Evolutionary conservation across 2,113 vertebrate species (phyloP), one percentile per base, ranked within the genome.

Genomic region (Passer montanus): DNA sequence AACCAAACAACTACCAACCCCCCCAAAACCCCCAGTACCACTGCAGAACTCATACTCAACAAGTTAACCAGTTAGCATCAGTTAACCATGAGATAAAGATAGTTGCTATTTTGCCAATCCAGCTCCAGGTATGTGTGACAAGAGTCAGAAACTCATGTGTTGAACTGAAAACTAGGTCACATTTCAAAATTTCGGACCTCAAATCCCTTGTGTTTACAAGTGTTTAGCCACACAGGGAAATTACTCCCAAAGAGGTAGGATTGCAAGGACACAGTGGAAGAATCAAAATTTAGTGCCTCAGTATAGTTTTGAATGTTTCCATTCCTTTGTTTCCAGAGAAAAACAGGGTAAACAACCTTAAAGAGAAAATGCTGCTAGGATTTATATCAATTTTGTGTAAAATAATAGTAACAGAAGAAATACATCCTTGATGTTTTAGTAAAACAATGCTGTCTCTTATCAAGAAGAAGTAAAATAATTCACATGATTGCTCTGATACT

Each of bases 11-110:
- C 33, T 43, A 27, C 11, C 13, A 67, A 58, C 0, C 27, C 6
- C 18, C 4, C 5, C 6, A 15, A 23, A 58, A 10, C 6, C 15
- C 13, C 5, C 15, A 2, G 10, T 44, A 37, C 18, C 13, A 9
- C 44, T 60, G 21, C 33, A 3, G 35, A 68, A 60, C 7, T 47
- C 23, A 7, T 43, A 33, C 6, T 66, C 0, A 0, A 55, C 24
- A 44, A 22, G 14, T 68, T 64, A 59, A 41, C 7, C 5, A 20
- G 33, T 16, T 31, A 56, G 5, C 9, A n/a, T 56, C 21, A 66
- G 4, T 56, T 90, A 66, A 59, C 1, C 15, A 5, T 21, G 10
- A 30, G 9, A 63, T 86, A 66, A 67, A 66, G 18, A 46, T 21
- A 76, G 28, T 11, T 80, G 39, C 9, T 59, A 26, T 66, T 80